Percentiles rank a stretch among this genome's conserved stretches.
These are phyloP conservation scores for Samia ricini DNA, from an alignment of 1,140 invertebrate genomes.

Conservation along the genomic window DNA sequence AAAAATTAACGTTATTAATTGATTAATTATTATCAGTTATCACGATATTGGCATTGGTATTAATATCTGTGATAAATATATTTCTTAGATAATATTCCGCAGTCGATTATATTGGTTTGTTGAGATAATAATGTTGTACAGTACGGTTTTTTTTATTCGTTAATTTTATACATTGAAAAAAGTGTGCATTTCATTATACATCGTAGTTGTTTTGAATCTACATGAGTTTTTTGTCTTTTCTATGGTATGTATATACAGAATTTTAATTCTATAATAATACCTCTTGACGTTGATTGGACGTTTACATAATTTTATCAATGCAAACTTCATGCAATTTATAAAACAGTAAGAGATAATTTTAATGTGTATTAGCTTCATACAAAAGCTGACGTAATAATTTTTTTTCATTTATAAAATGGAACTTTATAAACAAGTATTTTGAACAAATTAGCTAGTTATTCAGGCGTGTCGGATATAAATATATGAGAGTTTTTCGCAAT, in stretches of 20 bases:
- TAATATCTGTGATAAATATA: slow-evolving; percentile 26
- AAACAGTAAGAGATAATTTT: background rate
- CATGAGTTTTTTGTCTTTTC: slow-evolving; percentile 22
- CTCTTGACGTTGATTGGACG: background rate
- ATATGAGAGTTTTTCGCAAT: background rate
- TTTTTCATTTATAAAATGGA: background rate
- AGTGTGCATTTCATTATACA: background rate
- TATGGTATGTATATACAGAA: slow-evolving; percentile 17
- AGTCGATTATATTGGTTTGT: slow-evolving; percentile 28
- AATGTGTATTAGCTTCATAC: background rate
- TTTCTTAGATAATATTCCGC: slow-evolving; percentile 19
- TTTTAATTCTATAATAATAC: slow-evolving; percentile 3
- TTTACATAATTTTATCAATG: slow-evolving; percentile 5
- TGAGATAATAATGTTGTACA: slow-evolving; percentile 19
- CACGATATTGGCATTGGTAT: slow-evolving; percentile 20
- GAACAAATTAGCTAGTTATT: slow-evolving; percentile 1
- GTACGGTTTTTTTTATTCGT: slow-evolving; percentile 2
- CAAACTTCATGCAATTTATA: background rate
- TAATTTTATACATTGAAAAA: background rate
- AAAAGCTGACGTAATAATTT: background rate
- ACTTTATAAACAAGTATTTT: background rate
- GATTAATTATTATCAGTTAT: slow-evolving; percentile 22
- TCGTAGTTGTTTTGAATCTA: background rate
- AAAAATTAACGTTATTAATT: slow-evolving; percentile 1
- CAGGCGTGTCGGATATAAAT: background rate